Conservation (phyloP, 2,797 vertebrate genomes). For the Epinephelus coioides region DNA sequence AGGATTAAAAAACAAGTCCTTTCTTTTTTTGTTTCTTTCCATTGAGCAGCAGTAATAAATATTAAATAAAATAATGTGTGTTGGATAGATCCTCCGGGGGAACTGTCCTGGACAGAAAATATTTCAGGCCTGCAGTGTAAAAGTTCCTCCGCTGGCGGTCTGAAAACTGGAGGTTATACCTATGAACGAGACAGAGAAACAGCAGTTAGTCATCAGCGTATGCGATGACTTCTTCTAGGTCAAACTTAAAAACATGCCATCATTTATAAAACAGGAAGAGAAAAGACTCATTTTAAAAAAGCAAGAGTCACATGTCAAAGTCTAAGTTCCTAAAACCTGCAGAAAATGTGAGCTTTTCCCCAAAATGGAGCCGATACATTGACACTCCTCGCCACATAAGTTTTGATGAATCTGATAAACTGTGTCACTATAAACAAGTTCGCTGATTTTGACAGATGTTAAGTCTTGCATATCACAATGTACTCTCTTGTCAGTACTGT, state of each 20-base stretch:
- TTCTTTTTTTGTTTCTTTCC: conserved; percentile 66
- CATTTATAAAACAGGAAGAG: not conserved
- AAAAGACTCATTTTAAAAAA: not conserved
- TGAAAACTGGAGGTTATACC: conserved; percentile 80
- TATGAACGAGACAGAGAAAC: conserved; percentile 56
- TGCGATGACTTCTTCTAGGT: not conserved
- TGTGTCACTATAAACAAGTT: not conserved
- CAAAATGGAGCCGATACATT: not conserved
- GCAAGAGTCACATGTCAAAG: too few species aligned
- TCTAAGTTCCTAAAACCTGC: too few species aligned
- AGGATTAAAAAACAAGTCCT: conserved; percentile 36
- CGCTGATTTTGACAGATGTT: not conserved
- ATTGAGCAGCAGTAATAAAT: conserved; percentile 87
- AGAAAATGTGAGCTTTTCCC: not conserved
- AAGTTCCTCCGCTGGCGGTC: conserved; percentile 23
- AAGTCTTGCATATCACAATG: not conserved
- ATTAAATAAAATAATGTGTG: conserved; percentile 82
- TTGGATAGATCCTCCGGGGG: conserved; percentile 71
- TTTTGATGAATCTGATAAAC: not conserved
- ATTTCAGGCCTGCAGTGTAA: conserved; percentile 49
- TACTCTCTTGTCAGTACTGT: not conserved
- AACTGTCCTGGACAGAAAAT: conserved; percentile 43
- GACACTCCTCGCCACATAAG: not conserved
- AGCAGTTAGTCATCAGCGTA: conserved; percentile 58
- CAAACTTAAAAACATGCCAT: not conserved